A percentile compares a stretch with the other conserved stretches of the same genome.
Evolutionary conservation across 1,140 invertebrate genomes (phyloP).

Genomic region (Dendrolimus kikuchii): DNA sequence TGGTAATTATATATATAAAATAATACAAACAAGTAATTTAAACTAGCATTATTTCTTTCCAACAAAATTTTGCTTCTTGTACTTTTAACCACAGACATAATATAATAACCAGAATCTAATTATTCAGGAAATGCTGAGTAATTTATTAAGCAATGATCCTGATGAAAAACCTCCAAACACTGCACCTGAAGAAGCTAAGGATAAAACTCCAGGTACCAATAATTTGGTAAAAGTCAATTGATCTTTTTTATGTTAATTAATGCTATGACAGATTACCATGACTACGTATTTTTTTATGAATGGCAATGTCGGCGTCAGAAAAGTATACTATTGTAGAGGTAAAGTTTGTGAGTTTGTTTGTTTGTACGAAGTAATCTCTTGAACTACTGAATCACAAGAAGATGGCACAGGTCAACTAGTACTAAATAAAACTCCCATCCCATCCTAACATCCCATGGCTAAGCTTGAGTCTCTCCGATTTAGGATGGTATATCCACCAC

Average conservation of each 20-base stretch:
- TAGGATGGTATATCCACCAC: too few species aligned
- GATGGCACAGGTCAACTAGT: too few species aligned
- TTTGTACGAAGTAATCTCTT: too few species aligned
- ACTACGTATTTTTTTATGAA: too few species aligned
- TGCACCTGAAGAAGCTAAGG: background rate
- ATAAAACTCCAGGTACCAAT: background rate
- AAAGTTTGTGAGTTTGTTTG: too few species aligned
- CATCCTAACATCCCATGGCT: too few species aligned
- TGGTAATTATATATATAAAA: constrained; percentile 35
- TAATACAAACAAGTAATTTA: background rate
- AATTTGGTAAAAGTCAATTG: background rate
- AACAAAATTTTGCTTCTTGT: background rate
- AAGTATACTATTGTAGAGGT: too few species aligned
- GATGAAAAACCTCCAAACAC: constrained; percentile 19
- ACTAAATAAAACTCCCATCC: too few species aligned
- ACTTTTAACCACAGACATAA: background rate
- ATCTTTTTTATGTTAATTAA: background rate
- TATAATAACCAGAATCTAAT: background rate
- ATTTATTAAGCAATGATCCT: constrained; percentile 37
- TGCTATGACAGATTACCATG: too few species aligned
- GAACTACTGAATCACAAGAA: too few species aligned
- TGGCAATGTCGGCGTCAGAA: too few species aligned
- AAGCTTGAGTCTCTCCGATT: too few species aligned
- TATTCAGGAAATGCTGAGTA: constrained; percentile 38
- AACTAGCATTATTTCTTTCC: background rate